These are phyloP conservation scores for Bos javanicus DNA, from an alignment of 2,113 vertebrate species.

Conservation along the genomic window DNA sequence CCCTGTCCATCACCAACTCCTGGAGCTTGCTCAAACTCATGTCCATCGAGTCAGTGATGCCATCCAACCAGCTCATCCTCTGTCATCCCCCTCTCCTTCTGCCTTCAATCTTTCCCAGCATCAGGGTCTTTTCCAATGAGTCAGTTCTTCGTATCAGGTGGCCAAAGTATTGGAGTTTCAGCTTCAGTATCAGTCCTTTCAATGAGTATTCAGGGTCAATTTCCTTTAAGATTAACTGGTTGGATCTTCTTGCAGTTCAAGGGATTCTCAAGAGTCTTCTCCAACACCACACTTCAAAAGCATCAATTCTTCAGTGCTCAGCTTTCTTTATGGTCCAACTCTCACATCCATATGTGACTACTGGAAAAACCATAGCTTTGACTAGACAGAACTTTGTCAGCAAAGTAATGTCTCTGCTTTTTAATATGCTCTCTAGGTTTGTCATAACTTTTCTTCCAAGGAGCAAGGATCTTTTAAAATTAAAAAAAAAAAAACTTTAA, in stretches of 20 bases:
- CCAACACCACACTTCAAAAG: not conserved
- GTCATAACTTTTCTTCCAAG: not conserved
- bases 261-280: not conserved
- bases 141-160: not conserved
- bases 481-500: not conserved
- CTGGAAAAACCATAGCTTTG: not conserved
- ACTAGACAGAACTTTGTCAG: accelerated
- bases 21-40: not conserved
- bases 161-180: not conserved
- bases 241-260: not conserved
- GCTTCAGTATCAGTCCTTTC: not conserved
- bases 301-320: not conserved
- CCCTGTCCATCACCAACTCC: not conserved
- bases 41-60: not conserved
- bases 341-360: not conserved
- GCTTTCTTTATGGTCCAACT: not conserved
- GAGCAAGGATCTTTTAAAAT: not conserved
- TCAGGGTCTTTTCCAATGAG: not conserved
- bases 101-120: not conserved
- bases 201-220: not conserved
- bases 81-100: not conserved
- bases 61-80: not conserved
- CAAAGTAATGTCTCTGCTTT: not conserved
- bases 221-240: not conserved
- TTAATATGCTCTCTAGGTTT: not conserved